Percentiles rank a stretch among this genome's conserved stretches.
phyloP scores from a whole-genome alignment of 2,113 vertebrate genomes.

The Ageneiosus marmoratus region DNA sequence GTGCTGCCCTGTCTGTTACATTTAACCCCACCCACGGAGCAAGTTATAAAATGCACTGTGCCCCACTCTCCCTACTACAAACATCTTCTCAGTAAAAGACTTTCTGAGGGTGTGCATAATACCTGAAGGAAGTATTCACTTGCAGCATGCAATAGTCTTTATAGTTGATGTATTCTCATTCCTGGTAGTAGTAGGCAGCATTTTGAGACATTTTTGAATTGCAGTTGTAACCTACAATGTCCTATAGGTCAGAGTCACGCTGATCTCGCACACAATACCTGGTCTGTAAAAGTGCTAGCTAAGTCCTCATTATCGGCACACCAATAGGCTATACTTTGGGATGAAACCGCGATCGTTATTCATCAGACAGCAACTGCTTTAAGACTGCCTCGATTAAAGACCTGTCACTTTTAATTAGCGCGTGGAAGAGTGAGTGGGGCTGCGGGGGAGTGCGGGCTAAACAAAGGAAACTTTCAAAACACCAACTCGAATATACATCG shows the following conservation, averaged over 20 bases:
- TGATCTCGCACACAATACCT: constrained; percentile 11
- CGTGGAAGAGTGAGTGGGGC: constrained; percentile 67
- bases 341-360: constrained; percentile 70
- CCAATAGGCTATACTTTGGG: constrained; percentile 65
- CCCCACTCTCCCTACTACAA: no score
- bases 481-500: constrained; percentile 76
- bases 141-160: background rate
- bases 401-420: constrained; percentile 79
- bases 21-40: no score
- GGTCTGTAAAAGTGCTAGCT: constrained; percentile 29
- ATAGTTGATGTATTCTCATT: background rate
- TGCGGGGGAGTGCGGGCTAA: constrained; percentile 79
- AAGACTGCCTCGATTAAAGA: constrained; percentile 80
- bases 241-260: background rate
- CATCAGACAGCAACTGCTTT: constrained; percentile 85
- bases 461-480: constrained; percentile 88
- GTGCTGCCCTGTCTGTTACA: no score
- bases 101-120: background rate
- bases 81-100: no score
- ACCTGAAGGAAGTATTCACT: background rate
- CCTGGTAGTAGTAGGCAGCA: background rate
- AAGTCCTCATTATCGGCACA: constrained; percentile 59
- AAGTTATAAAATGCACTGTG: no score
- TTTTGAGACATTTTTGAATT: background rate
- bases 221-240: background rate